Conservation (phyloP, 2,113 vertebrate species). For the Ophthalmolycus amberensis region DNA sequence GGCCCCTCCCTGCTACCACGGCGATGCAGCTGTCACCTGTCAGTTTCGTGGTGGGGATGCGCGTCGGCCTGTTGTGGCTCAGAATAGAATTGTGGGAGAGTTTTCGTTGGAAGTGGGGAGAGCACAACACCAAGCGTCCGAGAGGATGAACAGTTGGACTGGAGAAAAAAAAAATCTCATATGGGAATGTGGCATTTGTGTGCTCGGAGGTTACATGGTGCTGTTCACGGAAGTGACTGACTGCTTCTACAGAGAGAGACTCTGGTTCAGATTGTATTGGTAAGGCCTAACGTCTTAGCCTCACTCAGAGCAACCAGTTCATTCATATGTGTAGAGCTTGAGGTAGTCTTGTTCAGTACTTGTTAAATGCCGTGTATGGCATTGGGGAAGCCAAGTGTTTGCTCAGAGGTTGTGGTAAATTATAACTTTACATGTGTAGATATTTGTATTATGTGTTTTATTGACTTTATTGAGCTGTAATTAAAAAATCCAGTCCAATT, state of each 20-base stretch:
- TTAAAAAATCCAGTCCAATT: neutral
- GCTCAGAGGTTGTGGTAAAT: neutral
- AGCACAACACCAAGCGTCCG: conserved; percentile 26
- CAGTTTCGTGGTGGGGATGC: conserved; percentile 70
- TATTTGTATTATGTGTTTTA: neutral
- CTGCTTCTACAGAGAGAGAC: conserved; percentile 26
- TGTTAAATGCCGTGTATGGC: neutral
- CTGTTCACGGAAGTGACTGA: conserved; percentile 53
- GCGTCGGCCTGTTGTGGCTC: conserved; percentile 62
- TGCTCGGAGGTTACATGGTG: conserved; percentile 6
- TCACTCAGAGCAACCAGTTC: conserved; percentile 3
- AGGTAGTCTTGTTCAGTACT: neutral
- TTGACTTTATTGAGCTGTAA: neutral
- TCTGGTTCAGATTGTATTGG: conserved; percentile 45
- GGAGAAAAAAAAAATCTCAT: conserved; percentile 36
- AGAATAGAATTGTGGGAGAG: conserved; percentile 75
- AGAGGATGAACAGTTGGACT: conserved; percentile 59
- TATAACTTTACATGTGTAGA: neutral
- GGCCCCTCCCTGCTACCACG: conserved; percentile 74
- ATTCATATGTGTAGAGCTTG: conserved; percentile 21
- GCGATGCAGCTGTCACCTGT: conserved; percentile 84
- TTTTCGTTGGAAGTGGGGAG: conserved; percentile 50
- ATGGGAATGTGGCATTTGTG: conserved; percentile 55
- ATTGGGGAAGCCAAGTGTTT: neutral
- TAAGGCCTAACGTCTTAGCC: conserved; percentile 58